phyloP scores from a whole-genome alignment of 2,113 vertebrate genomes.

The Prietella phreatophila region DNA sequence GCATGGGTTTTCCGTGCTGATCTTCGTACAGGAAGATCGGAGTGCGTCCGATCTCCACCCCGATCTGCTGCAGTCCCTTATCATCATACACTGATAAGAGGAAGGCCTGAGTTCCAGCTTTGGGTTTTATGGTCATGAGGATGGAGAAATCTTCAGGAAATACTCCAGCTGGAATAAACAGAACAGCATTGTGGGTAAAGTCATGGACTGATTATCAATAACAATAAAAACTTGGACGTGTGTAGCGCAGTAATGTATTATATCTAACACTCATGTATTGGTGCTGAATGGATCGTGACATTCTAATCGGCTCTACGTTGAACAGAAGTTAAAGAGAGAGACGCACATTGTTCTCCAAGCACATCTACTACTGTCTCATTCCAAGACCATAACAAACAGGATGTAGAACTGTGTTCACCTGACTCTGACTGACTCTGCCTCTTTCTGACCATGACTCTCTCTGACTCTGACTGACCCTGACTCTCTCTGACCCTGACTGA shows the following conservation, averaged over 20 bases:
- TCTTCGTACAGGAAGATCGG: conserved; percentile 95
- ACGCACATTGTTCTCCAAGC: neutral
- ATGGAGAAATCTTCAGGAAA: conserved; percentile 98
- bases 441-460: too few relatives aligned
- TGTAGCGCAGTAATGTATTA: neutral
- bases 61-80: conserved; percentile 92
- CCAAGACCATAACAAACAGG: neutral
- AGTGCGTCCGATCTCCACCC: conserved; percentile 90
- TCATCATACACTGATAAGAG: conserved; percentile 92
- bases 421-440: neutral
- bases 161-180: conserved; percentile 72
- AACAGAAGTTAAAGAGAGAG: neutral
- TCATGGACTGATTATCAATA: neutral
- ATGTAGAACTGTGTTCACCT: neutral
- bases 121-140: conserved; percentile 92
- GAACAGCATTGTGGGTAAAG: conserved; percentile 23
- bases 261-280: neutral
- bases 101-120: conserved; percentile 90
- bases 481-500: too few relatives aligned
- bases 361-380: neutral
- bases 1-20: conserved; percentile 88
- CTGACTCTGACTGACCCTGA: too few relatives aligned
- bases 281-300: too few relatives aligned
- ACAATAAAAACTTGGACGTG: neutral
- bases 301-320: neutral